phyloP scores from a whole-genome alignment of 1,140 invertebrate genomes.

The Oreohelix idahoensis region DNA sequence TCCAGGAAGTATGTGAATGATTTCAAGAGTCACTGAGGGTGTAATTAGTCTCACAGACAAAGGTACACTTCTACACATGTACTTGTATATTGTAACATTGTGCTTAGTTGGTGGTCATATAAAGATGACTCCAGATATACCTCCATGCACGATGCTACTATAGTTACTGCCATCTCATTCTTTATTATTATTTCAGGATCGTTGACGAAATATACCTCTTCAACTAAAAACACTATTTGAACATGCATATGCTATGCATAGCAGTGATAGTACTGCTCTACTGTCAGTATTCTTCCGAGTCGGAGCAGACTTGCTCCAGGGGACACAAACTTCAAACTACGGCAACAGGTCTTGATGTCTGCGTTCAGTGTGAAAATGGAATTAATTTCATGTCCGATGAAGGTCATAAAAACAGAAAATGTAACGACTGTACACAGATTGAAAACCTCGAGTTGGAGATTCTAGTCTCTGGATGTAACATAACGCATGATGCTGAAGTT shows the following conservation, averaged over 20 bases:
- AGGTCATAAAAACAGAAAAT: neutral
- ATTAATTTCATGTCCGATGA: neutral
- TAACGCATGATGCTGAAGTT: neutral
- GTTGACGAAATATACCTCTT: no score
- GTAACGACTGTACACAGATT: neutral
- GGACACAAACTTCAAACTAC: neutral
- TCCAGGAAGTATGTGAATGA: no score
- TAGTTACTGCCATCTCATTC: no score
- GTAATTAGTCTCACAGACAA: no score
- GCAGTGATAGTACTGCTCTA: neutral
- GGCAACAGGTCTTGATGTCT: neutral
- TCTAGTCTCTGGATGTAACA: neutral
- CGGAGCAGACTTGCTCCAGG: neutral
- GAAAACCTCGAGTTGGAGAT: neutral
- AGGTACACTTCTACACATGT: no score
- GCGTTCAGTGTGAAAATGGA: neutral
- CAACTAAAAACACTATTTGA: no score
- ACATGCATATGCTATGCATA: neutral
- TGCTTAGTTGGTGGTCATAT: no score
- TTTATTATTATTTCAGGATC: no score
- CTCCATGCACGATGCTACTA: no score
- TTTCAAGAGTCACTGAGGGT: no score
- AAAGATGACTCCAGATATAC: no score
- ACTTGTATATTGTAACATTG: no score
- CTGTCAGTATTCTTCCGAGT: neutral